Conservation (phyloP, 1,140 invertebrate species). For the Lepidurus apus region DNA sequence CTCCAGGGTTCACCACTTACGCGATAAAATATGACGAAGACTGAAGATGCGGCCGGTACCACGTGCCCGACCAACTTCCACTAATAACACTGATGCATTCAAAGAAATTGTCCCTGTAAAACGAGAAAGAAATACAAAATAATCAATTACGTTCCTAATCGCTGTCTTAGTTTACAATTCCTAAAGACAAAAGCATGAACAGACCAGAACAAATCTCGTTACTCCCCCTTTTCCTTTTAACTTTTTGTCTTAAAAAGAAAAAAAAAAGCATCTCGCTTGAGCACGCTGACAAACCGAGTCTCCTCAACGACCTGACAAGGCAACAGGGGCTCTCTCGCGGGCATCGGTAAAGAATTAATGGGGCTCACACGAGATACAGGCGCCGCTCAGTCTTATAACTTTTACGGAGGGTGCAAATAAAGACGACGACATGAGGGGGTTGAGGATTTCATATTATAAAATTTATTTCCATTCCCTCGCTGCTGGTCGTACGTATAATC, state of each 20-base stretch:
- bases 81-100: not conserved
- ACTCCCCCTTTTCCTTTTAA: too few relatives aligned
- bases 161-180: too few relatives aligned
- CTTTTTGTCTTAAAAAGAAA: not conserved
- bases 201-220: too few relatives aligned
- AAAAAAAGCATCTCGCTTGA: constrained; percentile 4
- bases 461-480: not conserved
- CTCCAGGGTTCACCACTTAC: constrained; percentile 1
- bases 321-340: constrained; percentile 1
- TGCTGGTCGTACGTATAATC: not conserved
- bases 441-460: not conserved
- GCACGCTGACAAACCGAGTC: not conserved
- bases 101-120: not conserved
- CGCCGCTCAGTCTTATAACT: not conserved
- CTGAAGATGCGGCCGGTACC: not conserved
- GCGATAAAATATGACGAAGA: constrained; percentile 8
- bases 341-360: constrained; percentile 11
- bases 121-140: too few relatives aligned
- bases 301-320: constrained; percentile 13
- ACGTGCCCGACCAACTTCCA: not conserved
- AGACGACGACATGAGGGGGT: not conserved
- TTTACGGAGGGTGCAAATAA: not conserved
- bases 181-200: too few relatives aligned
- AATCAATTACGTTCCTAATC: too few relatives aligned
- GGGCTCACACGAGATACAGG: constrained; percentile 17